Evolutionary conservation across 1,140 invertebrate species (phyloP), one percentile per base, ranked within the genome.

Genomic region (Odontomachus brunneus): DNA sequence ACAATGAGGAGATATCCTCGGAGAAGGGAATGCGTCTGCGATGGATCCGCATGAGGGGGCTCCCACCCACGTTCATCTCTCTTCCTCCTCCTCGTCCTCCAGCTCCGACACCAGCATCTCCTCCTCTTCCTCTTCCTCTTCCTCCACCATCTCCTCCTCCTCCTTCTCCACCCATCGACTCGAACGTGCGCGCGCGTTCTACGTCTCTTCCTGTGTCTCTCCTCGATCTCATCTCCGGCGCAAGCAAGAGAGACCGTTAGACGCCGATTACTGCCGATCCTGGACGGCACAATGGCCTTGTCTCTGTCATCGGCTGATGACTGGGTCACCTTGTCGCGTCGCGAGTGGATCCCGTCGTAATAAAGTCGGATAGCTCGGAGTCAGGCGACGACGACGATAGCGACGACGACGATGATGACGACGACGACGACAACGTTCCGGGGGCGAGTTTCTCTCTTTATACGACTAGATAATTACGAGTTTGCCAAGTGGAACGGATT

Each of bases 1-100:
- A 89, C 88, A 89, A 89, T 89, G 88, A 86, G 85, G 85, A 89
- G 83, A 88, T 88, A 88, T 88, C 84, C 87, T 88, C 80, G 62
- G 84, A 88, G 87, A 88, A 88, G 87, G 86, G 87, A 85, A 88
- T 83, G 87, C 83, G 78, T 90, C 89, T 84, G 84, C 82, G 89
- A 90, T 89, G 84, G 88, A 89, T 90, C 81, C 75, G 82, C 60
- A 75, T 44, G 69, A 82, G 76, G 82, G 86, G 83, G 75, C 76
- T 53, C 67, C 83, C 83, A 75, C 81, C 82, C 60, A n/a, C 51
- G 49, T 69, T 69, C 75, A 15, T 67, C 67, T 59, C 87, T 76
- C 60, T 60, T 53, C 71, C 63, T 48, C 9, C 76, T n/a, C n/a
- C 48, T 22, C 38, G 62, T 73, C 51, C 67, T 51, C 29, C 49